Base-by-base conservation (phyloP, 1,140 invertebrate species). In the Patella vulgata region DNA sequence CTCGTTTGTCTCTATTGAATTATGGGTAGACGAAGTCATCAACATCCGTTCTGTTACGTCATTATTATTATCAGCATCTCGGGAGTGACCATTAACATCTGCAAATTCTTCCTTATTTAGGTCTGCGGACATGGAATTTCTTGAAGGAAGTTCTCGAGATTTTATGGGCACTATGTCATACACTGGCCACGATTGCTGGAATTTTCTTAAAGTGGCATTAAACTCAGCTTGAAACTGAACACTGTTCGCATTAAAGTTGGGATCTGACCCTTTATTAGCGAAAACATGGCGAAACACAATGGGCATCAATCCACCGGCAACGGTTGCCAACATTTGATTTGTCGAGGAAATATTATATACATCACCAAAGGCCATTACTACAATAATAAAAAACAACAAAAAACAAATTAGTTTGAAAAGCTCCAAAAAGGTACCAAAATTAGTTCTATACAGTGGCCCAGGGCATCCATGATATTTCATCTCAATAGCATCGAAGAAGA, bases 301-400 rank as follows among this genome's bases (percentile, higher is more conserved):
- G 3, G 78, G 78, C 11, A 78, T 23, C 59, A 76, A 70, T 11
- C 76, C 74, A 11, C 74, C 74, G 6, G 67, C 74, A 2, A 73
- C 60, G 2, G 76, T 73, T 23, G 74, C 76, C 19, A 78, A 39
- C 39, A 74, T 72, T 53, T 76, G 75, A 59, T 76, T 76, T 52
- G 70, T 73, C 0, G 70, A 54, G 17, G 72, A 74, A 12, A 78
- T 64, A 30, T 65, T 47, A 33, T 76, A 78, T 30, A 66, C 62
- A 21, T 76, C 69, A 12, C 74, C 72, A 58, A 78, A 75, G 0
- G 74, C 67, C 57, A 76, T 59, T 3, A 78, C 74, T 21, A 78
- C 67, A 9, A 78, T 39, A 11, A 76, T 31, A 17, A 78, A 68
- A 52, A 78, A 78, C 12, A 73, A n/a, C 6, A 78, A 60, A 63